Conservation (phyloP, 2,888 invertebrate genomes). For the Rhorus exstirpatorius region DNA sequence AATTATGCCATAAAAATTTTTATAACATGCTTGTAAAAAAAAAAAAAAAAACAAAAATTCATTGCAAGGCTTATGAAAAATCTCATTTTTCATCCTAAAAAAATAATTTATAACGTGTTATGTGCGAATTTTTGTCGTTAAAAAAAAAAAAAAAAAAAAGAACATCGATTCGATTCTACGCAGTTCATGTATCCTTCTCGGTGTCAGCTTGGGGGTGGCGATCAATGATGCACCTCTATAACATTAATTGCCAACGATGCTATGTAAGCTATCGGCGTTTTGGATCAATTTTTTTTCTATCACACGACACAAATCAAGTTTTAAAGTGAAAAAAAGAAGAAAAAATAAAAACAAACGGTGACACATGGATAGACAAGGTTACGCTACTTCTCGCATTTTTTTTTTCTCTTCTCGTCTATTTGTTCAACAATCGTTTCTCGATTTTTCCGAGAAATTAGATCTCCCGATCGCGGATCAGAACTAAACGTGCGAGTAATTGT, state of each 20-base stretch:
- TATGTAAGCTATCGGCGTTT: conserved; percentile 3
- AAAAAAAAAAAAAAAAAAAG: not conserved
- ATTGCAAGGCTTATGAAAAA: too few species aligned
- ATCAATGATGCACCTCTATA: not conserved
- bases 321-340: not conserved
- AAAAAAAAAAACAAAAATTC: too few species aligned
- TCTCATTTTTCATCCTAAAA: too few species aligned
- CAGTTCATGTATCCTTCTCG: not conserved
- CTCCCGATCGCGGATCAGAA: not conserved
- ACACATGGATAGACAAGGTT: not conserved
- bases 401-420: not conserved
- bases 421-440: not conserved
- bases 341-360: not conserved
- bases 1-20: too few species aligned
- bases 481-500: not conserved
- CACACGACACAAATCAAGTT: conserved; percentile 3
- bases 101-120: too few species aligned
- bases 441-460: not conserved
- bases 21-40: too few species aligned
- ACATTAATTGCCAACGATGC: not conserved
- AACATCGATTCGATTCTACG: not conserved
- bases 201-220: not conserved
- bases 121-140: too few species aligned
- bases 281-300: conserved; percentile 1
- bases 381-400: not conserved